These are phyloP conservation scores for Rana temporaria DNA, from an alignment of 2,113 vertebrate genomes.

Conservation along the genomic window DNA sequence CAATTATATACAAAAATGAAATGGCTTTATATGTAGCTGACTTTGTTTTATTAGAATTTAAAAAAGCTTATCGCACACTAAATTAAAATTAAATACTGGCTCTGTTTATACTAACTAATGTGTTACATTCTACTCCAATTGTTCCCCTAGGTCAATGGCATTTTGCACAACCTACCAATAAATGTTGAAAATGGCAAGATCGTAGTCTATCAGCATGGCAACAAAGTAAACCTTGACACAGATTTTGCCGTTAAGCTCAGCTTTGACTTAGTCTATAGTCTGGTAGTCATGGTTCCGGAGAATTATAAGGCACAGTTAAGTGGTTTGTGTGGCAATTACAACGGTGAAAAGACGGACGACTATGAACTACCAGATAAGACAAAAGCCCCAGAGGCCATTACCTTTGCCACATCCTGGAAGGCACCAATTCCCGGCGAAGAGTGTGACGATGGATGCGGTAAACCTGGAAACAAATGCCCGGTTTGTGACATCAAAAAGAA, in stretches of 20 bases:
- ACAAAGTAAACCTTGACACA: constrained; percentile 60
- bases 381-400: constrained; percentile 46
- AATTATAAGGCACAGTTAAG: constrained; percentile 68
- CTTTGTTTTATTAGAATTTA: too few relatives aligned
- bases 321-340: constrained; percentile 75
- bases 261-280: constrained; percentile 68
- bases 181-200: constrained; percentile 62
- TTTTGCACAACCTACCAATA: constrained; percentile 62
- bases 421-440: constrained; percentile 59
- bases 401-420: constrained; percentile 73
- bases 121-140: not conserved
- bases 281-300: constrained; percentile 67
- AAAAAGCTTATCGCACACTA: too few relatives aligned
- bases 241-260: constrained; percentile 68
- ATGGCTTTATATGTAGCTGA: too few relatives aligned
- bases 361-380: constrained; percentile 62
- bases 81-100: too few relatives aligned
- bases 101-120: not conserved
- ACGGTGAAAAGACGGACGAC: constrained; percentile 68
- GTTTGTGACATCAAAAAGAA: constrained; percentile 36
- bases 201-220: constrained; percentile 60
- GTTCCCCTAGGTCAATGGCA: constrained; percentile 69
- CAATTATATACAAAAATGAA: too few relatives aligned
- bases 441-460: constrained; percentile 70
- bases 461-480: constrained; percentile 57